Evolutionary conservation across 1,140 invertebrate species (phyloP), one percentile per base, ranked within the genome.

Genomic region (Ceratosolen fusciceps): DNA sequence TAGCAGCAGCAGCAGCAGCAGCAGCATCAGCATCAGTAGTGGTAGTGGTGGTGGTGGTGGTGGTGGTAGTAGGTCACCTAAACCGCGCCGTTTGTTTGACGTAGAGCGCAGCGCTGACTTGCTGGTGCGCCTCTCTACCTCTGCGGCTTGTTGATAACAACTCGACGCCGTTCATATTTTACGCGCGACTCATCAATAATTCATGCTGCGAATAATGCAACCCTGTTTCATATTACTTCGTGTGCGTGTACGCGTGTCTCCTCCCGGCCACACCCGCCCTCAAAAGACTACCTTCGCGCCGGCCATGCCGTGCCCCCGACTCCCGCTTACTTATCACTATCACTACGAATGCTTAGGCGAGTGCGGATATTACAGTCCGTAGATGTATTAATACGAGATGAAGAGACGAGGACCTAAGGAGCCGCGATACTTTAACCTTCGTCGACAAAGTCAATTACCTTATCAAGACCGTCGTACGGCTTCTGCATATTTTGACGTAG

Each of bases 131-230:
- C 52, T 72, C 52, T 72, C 85, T 84, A 86, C 85, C 86, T n/a
- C n/a, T 88, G 87, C 82, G 83, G 83, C 81, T 83, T 86, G 87
- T 88, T 89, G 88, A 89, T 89, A 89, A 89, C 88, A 87, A 88
- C 87, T 87, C 85, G 72, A 82, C 85, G 80, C 82, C 85, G 84
- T 88, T 88, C 87, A 88, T 88, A 88, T 89, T 89, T 88, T 88
- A 88, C 87, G 85, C 85, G 82, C 73, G 76, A 82, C 87, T 89
- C 87, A 89, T 89, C 88, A 89, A 89, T 89, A 88, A 89, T 89
- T 88, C 88, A 89, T 89, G 84, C 86, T 81, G 84, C 88, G 88
- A 88, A 88, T 89, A 88, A 89, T 89, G 87, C 85, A 88, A 83
- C 82, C 83, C 86, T 89, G 87, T 88, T 88, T 88, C 86, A 84